Evolutionary conservation across 2,113 vertebrate genomes (phyloP).

Genomic region (Triplophysa rosa): DNA sequence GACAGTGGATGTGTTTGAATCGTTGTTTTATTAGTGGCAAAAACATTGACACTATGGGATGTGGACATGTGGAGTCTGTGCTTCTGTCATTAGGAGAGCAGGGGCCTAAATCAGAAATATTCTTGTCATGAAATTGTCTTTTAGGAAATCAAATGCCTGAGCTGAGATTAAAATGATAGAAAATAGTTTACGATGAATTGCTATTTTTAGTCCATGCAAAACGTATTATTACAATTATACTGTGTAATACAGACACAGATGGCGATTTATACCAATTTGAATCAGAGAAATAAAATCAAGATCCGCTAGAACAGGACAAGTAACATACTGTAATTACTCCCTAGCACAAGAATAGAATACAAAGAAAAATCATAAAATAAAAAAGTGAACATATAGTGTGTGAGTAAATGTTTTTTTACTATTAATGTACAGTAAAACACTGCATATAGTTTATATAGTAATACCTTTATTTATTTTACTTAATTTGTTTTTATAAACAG

Average conservation of each 20-base stretch:
- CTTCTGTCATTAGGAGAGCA: neutral
- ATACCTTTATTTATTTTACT: too few relatives aligned
- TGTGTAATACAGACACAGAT: neutral
- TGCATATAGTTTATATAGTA: neutral
- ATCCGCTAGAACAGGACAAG: neutral
- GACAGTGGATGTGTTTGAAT: neutral
- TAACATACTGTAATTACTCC: neutral
- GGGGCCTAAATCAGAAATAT: slow-evolving; percentile 4
- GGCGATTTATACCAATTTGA: neutral
- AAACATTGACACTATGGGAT: neutral
- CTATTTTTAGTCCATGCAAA: neutral
- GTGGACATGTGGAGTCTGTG: neutral
- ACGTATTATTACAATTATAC: neutral
- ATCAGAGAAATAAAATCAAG: slow-evolving; percentile 11
- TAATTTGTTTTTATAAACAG: too few relatives aligned
- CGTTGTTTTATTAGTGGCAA: neutral
- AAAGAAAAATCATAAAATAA: neutral
- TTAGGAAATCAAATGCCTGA: neutral
- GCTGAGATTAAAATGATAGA: neutral
- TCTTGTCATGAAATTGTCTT: slow-evolving; percentile 15
- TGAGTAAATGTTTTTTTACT: too few relatives aligned
- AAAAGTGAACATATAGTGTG: too few relatives aligned
- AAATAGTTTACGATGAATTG: neutral
- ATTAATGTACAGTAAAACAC: too few relatives aligned
- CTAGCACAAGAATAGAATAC: too few relatives aligned